phyloP scores from a whole-genome alignment of 2,888 invertebrate species.

The Bombyx huttoni region DNA sequence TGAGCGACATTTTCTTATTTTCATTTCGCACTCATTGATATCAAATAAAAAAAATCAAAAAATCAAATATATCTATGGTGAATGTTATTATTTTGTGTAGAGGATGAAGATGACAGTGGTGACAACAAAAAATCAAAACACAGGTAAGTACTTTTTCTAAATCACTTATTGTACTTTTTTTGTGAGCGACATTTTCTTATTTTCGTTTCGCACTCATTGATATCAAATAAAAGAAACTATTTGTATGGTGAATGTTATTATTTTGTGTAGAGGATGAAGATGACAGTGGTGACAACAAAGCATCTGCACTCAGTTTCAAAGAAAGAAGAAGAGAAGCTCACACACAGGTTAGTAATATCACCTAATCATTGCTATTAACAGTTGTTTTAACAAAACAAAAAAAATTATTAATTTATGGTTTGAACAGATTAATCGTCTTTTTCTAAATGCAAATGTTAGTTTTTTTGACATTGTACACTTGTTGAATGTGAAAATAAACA shows the following conservation, averaged over 20 bases:
- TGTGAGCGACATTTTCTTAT: no score
- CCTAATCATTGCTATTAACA: neutral
- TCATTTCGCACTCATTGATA: no score
- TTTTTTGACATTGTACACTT: no score
- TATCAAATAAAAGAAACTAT: no score
- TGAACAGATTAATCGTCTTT: no score
- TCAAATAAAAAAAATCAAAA: no score
- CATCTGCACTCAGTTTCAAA: constrained; percentile 85
- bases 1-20: no score
- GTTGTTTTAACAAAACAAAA: neutral
- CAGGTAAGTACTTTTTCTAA: constrained; percentile 50
- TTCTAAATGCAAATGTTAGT: no score
- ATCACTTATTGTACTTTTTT: no score
- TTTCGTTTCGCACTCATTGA: no score
- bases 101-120: no score
- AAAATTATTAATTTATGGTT: neutral
- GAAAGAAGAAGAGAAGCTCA: constrained; percentile 95
- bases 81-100: constrained; percentile 8
- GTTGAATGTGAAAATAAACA: no score
- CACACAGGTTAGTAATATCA: constrained; percentile 69
- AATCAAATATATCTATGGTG: neutral
- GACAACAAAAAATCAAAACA: constrained; percentile 87
- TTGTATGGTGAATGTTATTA: neutral
- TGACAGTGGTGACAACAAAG: constrained; percentile 73
- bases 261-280: constrained; percentile 68